Base-by-base conservation (phyloP, 2,797 vertebrate genomes). In the Gila robusta region DNA sequence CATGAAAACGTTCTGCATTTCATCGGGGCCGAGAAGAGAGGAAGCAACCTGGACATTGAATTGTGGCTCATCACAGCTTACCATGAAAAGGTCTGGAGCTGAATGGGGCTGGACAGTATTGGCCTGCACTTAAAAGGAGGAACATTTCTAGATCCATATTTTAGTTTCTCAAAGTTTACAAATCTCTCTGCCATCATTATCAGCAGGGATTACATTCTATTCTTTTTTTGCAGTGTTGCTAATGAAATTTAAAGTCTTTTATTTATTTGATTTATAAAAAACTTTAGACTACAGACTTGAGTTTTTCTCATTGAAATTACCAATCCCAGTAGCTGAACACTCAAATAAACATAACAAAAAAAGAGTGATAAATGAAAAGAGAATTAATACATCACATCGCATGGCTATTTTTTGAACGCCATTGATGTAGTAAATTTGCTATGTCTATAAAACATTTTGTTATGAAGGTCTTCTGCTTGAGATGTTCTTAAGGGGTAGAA, bases 1-100 rank as follows among this genome's bases (percentile, higher is more conserved):
- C 98, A 98, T 9, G 97, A 98, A 85, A 98, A 98, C 85, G 94
- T 98, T 85, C 88, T 98, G 72, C 96, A 97, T 52, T 98, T 98
- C 92, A 95, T 98, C 0, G 96, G 97, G 0, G 97, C 97, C 0
- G 97, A 98, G 94, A 98, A 96, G 81, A 94, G 97, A 90, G 97
- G 97, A 88, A 95, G 94, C 14, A 96, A 95, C 91, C 91, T 97
- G 74, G 97, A 98, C 86, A 93, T 96, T 0, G 97, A 98, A 88
- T 94, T 98, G 70, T 98, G 97, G 97, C 93, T 98, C 47, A 97
- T 98, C 87, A 97, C 96, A 0, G 96, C 96, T 23, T 98, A 97
- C 92, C 98, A 98, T 16, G 96, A 98, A 83, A 98, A 97, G 97
- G 97, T 97, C 37, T 64, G 41, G 32, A 32, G 11, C 35, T 52